Evolutionary conservation across 2,797 vertebrate genomes (phyloP).

Genomic region (Antennarius maculatus): DNA sequence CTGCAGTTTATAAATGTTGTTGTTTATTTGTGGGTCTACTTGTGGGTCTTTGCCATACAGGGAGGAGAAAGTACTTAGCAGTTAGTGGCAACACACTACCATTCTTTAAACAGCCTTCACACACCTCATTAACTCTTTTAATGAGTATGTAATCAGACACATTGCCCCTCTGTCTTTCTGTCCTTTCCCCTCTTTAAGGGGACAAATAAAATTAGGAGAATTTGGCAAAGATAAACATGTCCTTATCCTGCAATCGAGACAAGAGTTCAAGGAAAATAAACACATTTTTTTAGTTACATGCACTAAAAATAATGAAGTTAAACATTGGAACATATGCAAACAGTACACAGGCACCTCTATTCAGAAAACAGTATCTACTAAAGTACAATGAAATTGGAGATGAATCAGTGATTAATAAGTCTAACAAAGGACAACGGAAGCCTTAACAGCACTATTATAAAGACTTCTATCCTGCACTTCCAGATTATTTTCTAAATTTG

Average conservation of each 20-base stretch:
- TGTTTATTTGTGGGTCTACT: conserved; percentile 62
- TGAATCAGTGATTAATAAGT: conserved; percentile 24
- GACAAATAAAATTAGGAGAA: conserved; percentile 55
- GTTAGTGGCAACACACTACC: conserved; percentile 74
- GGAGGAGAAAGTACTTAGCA: conserved; percentile 75
- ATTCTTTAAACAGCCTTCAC: conserved; percentile 76
- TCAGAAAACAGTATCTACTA: conserved; percentile 23
- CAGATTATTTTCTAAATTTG: conserved; percentile 7
- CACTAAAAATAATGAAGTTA: conserved; percentile 27
- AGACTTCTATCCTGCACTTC: conserved; percentile 19
- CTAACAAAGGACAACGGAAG: conserved; percentile 10
- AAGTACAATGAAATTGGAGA: background rate
- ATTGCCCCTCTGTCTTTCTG: conserved; percentile 73
- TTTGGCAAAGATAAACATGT: conserved; percentile 61
- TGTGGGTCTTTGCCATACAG: conserved; percentile 54
- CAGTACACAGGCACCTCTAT: conserved; percentile 11
- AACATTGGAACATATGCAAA: conserved; percentile 5
- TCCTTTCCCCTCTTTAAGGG: conserved; percentile 50
- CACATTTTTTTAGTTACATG: conserved; percentile 25
- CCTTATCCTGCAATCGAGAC: conserved; percentile 50
- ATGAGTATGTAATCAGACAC: conserved; percentile 90
- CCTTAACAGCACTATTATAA: background rate
- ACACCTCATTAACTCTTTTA: conserved; percentile 86
- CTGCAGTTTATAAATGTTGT: conserved; percentile 36
- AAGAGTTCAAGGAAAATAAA: conserved; percentile 57